A percentile compares a stretch with the other conserved stretches of the same genome.
Evolutionary conservation across 2,888 invertebrate genomes (phyloP).

Genomic region (Macaria notata): DNA sequence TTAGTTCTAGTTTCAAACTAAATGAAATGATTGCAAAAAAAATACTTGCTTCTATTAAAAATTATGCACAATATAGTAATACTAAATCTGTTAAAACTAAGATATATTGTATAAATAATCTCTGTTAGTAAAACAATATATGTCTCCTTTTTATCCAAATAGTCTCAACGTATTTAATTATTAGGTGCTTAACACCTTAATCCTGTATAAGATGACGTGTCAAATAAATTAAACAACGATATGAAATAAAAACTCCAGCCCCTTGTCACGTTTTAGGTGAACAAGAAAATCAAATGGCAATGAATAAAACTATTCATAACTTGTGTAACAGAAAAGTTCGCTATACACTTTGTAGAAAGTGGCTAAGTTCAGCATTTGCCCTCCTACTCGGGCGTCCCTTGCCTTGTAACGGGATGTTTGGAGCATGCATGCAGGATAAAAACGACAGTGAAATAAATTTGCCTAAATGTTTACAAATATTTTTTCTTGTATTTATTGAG

Average conservation of each 20-base stretch:
- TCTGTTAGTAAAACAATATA: no score
- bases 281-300: slow-evolving; percentile 43
- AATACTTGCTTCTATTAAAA: no score
- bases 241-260: slow-evolving; percentile 40
- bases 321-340: slow-evolving; percentile 47
- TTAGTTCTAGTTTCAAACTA: no score
- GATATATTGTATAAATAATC: no score
- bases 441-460: slow-evolving; percentile 12
- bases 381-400: slow-evolving; percentile 45
- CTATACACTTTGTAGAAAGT: slow-evolving; percentile 55
- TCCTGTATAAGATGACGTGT: no score
- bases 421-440: slow-evolving; percentile 27
- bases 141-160: no score
- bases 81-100: no score
- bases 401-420: slow-evolving; percentile 57
- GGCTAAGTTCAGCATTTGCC: slow-evolving; percentile 59
- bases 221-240: slow-evolving; percentile 45
- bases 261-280: slow-evolving; percentile 39
- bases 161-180: no score
- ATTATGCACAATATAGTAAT: no score
- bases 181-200: no score
- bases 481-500: no score
- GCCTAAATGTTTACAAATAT: background rate
- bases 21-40: no score
- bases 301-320: slow-evolving; percentile 40